Conservation (phyloP, 2,797 vertebrate genomes). For the Neosilurus mollespiculum region DNA sequence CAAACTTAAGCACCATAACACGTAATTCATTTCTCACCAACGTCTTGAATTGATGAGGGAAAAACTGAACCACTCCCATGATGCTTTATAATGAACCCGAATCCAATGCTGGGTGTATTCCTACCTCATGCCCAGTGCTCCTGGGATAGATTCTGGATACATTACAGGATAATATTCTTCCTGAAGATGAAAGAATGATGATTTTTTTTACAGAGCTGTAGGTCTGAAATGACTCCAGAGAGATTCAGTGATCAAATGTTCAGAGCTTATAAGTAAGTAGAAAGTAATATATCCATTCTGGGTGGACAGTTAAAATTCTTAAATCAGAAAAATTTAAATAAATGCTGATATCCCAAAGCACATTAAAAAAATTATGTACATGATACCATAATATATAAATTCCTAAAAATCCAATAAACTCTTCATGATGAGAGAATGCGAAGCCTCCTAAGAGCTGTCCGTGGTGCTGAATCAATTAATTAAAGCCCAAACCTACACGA, state of each 20-base stretch:
- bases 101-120: too few species aligned
- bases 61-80: background rate
- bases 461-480: constrained; percentile 62
- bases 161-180: background rate
- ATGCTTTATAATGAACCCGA: too few species aligned
- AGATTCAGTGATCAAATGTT: background rate
- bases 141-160: background rate
- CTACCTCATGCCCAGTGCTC: background rate
- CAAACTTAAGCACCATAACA: too few species aligned
- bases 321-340: background rate
- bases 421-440: background rate
- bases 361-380: background rate
- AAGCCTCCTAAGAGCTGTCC: constrained; percentile 61
- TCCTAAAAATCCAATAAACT: background rate
- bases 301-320: background rate
- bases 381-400: background rate
- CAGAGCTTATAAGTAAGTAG: background rate
- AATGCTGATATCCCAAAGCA: background rate
- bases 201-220: background rate
- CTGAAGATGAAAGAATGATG: background rate
- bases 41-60: too few species aligned
- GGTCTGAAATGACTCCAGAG: background rate
- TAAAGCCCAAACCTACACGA: background rate
- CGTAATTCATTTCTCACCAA: too few species aligned
- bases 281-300: background rate